phyloP scores from a whole-genome alignment of 1,140 invertebrate species.

The Tetramorium parvispinum region DNA sequence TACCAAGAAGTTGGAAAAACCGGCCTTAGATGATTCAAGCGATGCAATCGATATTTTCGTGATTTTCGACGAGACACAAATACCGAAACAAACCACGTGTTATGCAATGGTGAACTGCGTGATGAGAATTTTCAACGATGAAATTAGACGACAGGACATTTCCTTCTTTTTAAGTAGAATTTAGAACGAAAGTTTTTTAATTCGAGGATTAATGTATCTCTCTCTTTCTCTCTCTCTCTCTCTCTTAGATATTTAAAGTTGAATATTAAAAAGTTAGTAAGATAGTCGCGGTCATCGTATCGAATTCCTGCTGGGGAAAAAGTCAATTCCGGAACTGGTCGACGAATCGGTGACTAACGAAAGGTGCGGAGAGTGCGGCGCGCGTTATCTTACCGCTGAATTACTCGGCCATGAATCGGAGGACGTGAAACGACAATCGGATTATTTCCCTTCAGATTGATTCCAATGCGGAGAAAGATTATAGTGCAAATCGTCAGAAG shows the following conservation, averaged over 20 bases:
- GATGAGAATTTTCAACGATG: not conserved
- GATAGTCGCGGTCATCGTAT: not conserved
- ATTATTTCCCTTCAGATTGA: conserved; percentile 32
- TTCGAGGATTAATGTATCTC: not conserved
- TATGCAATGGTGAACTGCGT: not conserved
- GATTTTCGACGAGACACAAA: not conserved
- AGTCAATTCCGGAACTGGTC: not conserved
- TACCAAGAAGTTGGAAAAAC: too few species aligned
- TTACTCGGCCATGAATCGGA: not conserved
- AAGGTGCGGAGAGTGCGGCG: not conserved
- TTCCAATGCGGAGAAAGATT: not conserved
- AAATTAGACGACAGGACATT: not conserved
- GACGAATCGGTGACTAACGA: not conserved
- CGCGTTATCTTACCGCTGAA: not conserved
- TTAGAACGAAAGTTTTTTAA: not conserved
- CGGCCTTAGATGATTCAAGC: too few species aligned
- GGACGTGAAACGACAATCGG: not conserved
- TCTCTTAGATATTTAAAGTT: not conserved
- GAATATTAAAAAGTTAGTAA: conserved; percentile 29
- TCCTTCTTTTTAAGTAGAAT: not conserved
- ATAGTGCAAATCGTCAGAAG: not conserved
- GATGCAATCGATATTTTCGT: too few species aligned
- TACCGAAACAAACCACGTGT: not conserved
- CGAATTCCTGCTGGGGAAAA: conserved; percentile 16
- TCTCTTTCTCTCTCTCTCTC: too few species aligned